A percentile compares a stretch with the other conserved stretches of the same genome.
Conservation (phyloP, 2,797 vertebrate species). For the Epinephelus coioides region DNA sequence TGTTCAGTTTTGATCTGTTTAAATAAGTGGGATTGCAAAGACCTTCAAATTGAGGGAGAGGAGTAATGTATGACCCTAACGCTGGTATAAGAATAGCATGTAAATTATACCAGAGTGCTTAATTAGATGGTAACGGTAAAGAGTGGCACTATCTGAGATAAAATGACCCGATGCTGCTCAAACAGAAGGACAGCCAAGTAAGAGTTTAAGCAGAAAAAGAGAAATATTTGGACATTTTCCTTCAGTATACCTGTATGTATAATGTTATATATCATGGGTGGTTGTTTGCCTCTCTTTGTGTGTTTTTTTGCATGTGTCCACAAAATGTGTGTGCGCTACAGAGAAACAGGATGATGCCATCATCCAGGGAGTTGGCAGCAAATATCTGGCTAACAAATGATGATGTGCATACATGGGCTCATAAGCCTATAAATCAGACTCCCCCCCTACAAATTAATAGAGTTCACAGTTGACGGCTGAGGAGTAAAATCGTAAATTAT, state of each 20-base stretch:
- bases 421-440: slow-evolving; percentile 79
- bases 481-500: slow-evolving; percentile 75
- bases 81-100: slow-evolving; percentile 63
- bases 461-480: slow-evolving; percentile 78
- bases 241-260: neutral
- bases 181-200: neutral
- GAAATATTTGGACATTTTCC: neutral
- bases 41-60: slow-evolving; percentile 28
- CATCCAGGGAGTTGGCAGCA: slow-evolving; percentile 76
- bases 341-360: slow-evolving; percentile 68
- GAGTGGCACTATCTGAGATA: slow-evolving; percentile 47
- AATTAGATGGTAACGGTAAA: slow-evolving; percentile 67
- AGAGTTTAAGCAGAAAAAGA: neutral
- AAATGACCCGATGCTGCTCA: slow-evolving; percentile 48
- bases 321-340: slow-evolving; percentile 27
- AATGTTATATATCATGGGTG: neutral
- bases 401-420: slow-evolving; percentile 77
- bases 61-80: slow-evolving; percentile 53
- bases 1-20: slow-evolving; percentile 46
- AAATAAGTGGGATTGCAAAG: slow-evolving; percentile 57
- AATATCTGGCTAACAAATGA: slow-evolving; percentile 83
- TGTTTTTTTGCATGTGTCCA: slow-evolving; percentile 16
- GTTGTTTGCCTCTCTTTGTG: neutral
- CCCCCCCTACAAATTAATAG: slow-evolving; percentile 75
- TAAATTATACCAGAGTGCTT: slow-evolving; percentile 56